These are phyloP conservation scores for Dimorphilus gyrociliatus DNA, from an alignment of 2,888 invertebrate genomes.

Conservation along the genomic window DNA sequence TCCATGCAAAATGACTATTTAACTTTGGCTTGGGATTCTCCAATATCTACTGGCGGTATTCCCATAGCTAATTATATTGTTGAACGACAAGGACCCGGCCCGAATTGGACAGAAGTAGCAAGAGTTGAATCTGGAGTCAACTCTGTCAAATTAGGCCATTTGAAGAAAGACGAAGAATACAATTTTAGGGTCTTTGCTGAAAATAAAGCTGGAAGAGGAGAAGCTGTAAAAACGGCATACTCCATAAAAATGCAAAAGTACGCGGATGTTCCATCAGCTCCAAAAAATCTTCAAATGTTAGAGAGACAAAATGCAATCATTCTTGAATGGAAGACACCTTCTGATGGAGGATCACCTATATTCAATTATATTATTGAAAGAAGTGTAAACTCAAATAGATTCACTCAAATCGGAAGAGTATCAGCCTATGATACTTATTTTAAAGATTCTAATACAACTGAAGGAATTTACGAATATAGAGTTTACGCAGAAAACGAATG, in stretches of 20 bases:
- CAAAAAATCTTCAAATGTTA: constrained; percentile 17
- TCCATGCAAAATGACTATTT: constrained; percentile 16
- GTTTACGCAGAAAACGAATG: constrained; percentile 16
- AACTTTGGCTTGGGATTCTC: constrained; percentile 29
- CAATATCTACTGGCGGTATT: constrained; percentile 27
- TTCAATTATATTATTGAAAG: no score
- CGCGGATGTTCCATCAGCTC: constrained; percentile 39
- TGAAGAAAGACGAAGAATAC: constrained; percentile 34
- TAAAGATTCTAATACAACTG: no score
- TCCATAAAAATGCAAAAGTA: constrained; percentile 12
- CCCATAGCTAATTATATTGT: constrained; percentile 29
- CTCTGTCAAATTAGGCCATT: constrained; percentile 24
- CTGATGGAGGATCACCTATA: constrained; percentile 18
- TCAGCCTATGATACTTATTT: no score
- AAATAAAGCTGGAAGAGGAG: constrained; percentile 55
- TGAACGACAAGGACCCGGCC: constrained; percentile 18
- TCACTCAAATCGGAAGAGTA: no score
- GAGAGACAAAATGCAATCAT: constrained; percentile 21
- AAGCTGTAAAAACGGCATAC: constrained; percentile 41
- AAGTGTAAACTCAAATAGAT: no score
- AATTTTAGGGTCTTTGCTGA: constrained; percentile 35
- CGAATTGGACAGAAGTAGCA: constrained; percentile 23
- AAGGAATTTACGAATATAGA: constrained; percentile 16
- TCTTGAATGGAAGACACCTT: constrained; percentile 19
- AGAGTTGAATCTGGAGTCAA: constrained; percentile 13